Base-by-base conservation (phyloP, 2,113 vertebrate species). In the Leiothrix lutea region DNA sequence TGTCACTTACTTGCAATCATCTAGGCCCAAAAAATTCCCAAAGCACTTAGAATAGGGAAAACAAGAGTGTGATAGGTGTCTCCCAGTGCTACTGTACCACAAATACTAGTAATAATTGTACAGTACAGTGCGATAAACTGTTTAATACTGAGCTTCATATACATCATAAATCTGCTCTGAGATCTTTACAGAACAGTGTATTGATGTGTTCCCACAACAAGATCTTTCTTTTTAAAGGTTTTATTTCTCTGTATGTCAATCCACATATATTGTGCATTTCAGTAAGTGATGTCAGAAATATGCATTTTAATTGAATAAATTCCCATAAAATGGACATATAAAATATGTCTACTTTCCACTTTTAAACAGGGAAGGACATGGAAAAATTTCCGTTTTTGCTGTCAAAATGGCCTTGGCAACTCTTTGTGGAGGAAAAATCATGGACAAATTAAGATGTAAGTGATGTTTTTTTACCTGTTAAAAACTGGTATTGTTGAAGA, bases 401-500 rank as follows among this genome's bases (percentile, higher is more conserved):
- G 98, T 99, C 97, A 99, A 99, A 98, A 99, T 98, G 98, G 98
- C 98, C 79, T 97, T 99, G 91, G 99, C 99, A 75, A 99, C 99
- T 16, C 98, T 99, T 93, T 99, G 99, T 96, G 99, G 99, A 95
- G 99, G 99, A 88, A 99, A 99, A 97, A 99, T 99, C 97, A 98
- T 99, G 98, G 99, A 99, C 98, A 99, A 99, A 98, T 98, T 99
- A 98, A 99, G 99, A 99, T 99, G 99, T 99, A 98, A 99, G 99
- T 88, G 47, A 25, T 14, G 9, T 29, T 35, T 66, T 66, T 73
- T 70, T 25, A 18, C 62, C 48, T 94, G n/a, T 79, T 83, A 50
- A 65, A 31, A 19, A 23, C 50, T 53, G 7, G 58, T 83, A 28
- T 48, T 69, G 22, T 64, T 82, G 48, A 8, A 61, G 22, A 91